Conservation (phyloP, 92 coral and sea anemone species). For the Heliopora coerulea region DNA sequence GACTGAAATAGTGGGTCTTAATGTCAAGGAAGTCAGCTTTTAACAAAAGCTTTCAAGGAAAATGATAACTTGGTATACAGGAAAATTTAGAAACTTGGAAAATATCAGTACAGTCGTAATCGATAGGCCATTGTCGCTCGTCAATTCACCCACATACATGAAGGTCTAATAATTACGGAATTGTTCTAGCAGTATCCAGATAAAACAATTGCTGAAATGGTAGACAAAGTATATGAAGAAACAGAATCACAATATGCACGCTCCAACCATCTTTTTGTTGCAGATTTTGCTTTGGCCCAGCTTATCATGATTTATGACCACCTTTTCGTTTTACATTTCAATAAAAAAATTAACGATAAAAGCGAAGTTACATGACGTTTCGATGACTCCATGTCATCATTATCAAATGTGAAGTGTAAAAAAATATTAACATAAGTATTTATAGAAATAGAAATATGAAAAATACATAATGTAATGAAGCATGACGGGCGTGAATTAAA, state of each 20-base stretch:
- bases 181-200: conserved; percentile 48
- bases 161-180: conserved; percentile 48
- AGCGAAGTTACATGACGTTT: no score
- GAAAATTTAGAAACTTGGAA: conserved; percentile 14
- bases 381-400: no score
- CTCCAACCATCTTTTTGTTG: conserved; percentile 46
- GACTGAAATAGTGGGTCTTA: conserved; percentile 10
- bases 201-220: conserved; percentile 47
- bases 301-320: no score
- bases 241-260: conserved; percentile 46
- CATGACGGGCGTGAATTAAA: no score
- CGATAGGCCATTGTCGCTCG: conserved; percentile 6
- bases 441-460: no score
- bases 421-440: no score
- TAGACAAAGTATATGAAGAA: conserved; percentile 31
- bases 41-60: background rate
- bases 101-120: conserved; percentile 3
- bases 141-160: conserved; percentile 47
- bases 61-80: background rate
- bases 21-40: background rate
- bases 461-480: no score
- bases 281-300: no score
- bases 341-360: no score
- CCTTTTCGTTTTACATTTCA: no score
- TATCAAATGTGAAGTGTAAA: no score